Percentiles rank a stretch among this genome's conserved stretches.
These are phyloP conservation scores for Chionoecetes opilio DNA, from an alignment of 1,140 invertebrate genomes.

Conservation along the genomic window DNA sequence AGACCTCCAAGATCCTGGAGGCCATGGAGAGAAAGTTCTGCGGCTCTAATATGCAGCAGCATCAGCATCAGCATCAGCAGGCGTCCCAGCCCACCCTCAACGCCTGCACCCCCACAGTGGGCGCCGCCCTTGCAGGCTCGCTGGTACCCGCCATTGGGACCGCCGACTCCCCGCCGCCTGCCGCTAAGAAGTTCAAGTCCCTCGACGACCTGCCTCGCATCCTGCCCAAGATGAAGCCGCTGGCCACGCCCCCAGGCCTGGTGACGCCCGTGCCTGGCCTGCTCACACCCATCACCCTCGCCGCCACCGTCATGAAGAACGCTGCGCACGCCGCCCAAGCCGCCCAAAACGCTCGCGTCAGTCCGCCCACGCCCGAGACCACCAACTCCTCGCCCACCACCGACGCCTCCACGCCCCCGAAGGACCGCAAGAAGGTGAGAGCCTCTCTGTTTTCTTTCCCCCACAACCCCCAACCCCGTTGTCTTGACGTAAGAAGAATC, in stretches of 20 bases:
- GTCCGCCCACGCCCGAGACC: conserved; percentile 79
- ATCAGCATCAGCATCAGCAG: conserved; percentile 18
- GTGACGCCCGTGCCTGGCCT: conserved; percentile 80
- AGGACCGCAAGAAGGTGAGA: conserved; percentile 80
- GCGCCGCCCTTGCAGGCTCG: conserved; percentile 61
- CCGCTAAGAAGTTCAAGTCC: conserved; percentile 76
- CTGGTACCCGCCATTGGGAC: conserved; percentile 60
- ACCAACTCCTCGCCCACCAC: conserved; percentile 74
- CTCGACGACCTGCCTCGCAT: conserved; percentile 79
- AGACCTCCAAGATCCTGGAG: conserved; percentile 81
- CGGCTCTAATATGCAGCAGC: conserved; percentile 57
- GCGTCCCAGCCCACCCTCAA: not conserved
- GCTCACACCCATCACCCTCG: conserved; percentile 81
- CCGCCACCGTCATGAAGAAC: conserved; percentile 80
- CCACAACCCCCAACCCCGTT: not conserved
- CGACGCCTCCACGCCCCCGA: conserved; percentile 71
- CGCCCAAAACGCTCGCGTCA: conserved; percentile 76
- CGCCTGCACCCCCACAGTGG: conserved; percentile 37
- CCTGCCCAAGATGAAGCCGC: conserved; percentile 79
- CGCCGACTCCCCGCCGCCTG: conserved; percentile 76
- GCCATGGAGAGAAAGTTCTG: conserved; percentile 81
- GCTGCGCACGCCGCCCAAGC: conserved; percentile 78
- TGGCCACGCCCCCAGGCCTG: conserved; percentile 76
- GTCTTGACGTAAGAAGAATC: not conserved
- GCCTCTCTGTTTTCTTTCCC: not conserved